Percentiles rank a stretch among this genome's conserved stretches.
Evolutionary conservation across 1,140 invertebrate species (phyloP).

Genomic region (Drosophila micromelanica): DNA sequence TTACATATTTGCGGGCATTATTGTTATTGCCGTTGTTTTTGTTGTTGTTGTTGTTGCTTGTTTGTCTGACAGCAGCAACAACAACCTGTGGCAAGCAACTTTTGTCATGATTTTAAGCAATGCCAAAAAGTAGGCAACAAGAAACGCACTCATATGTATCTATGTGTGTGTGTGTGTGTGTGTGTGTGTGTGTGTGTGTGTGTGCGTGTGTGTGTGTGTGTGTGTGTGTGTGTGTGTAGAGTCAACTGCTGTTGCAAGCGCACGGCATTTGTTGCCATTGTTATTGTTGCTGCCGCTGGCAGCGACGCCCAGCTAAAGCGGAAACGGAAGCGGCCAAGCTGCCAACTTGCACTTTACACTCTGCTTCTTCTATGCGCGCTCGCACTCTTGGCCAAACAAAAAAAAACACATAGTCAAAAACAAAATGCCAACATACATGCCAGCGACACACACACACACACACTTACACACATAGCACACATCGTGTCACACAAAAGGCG

Average conservation of each 20-base stretch:
- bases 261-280: conserved; percentile 5
- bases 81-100: conserved; percentile 38
- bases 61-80: conserved; percentile 13
- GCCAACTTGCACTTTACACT: conserved; percentile 66
- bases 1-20: conserved; percentile 31
- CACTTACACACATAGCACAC: neutral
- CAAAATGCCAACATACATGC: conserved; percentile 34
- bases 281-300: conserved; percentile 24
- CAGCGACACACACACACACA: conserved; percentile 2
- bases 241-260: conserved; percentile 26
- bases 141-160: conserved; percentile 15
- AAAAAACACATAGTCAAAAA: conserved; percentile 11
- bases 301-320: conserved; percentile 53
- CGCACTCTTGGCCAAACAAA: conserved; percentile 30
- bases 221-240: conserved; percentile 14
- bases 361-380: conserved; percentile 40
- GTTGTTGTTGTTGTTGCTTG: conserved; percentile 1
- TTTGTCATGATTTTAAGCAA: conserved; percentile 45
- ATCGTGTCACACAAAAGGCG: conserved; percentile 36
- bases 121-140: conserved; percentile 47
- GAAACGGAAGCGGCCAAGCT: conserved; percentile 64
- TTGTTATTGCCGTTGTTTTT: conserved; percentile 20
- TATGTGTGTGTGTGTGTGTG: conserved; percentile 16
- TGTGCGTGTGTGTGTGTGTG: conserved; percentile 14
- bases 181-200: conserved; percentile 14